phyloP scores from a whole-genome alignment of 2,113 vertebrate species.

The Progne subis region DNA sequence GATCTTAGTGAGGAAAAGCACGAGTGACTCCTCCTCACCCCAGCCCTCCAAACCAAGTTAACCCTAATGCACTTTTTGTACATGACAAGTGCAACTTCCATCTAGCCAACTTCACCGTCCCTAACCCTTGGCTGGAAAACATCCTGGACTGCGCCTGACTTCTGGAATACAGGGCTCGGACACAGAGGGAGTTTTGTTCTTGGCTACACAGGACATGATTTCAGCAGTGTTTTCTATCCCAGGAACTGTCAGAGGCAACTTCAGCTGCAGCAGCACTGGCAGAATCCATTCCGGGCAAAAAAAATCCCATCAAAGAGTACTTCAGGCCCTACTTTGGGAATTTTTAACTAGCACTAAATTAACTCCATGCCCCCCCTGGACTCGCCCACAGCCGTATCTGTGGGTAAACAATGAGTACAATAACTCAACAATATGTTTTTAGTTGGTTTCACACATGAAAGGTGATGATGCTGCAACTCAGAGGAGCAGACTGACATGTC shows the following conservation, averaged over 20 bases:
- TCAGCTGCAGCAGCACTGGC: fast-evolving
- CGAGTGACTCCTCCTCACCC: fast-evolving
- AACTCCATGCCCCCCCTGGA: fast-evolving
- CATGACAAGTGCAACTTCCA: not conserved
- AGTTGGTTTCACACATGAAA: not conserved
- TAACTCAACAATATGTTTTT: not conserved
- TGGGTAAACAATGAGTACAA: not conserved
- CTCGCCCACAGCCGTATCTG: not conserved
- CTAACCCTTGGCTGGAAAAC: not conserved
- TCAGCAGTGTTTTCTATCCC: not conserved
- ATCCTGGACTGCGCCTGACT: not conserved
- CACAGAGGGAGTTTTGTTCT: constrained; percentile 30
- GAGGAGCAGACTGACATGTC: not conserved
- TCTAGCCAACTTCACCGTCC: not conserved
- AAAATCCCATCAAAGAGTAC: not conserved
- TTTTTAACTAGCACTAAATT: not conserved
- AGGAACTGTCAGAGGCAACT: not conserved
- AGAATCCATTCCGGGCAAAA: not conserved
- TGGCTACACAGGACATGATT: not conserved
- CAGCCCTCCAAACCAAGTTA: not conserved
- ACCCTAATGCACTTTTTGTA: not conserved
- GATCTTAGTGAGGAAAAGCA: not conserved
- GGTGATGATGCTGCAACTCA: not conserved
- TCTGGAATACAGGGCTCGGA: not conserved
- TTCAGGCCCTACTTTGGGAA: not conserved